These are phyloP conservation scores for Saimiri boliviensis DNA, from an alignment of 2,113 vertebrate species.

Conservation along the genomic window DNA sequence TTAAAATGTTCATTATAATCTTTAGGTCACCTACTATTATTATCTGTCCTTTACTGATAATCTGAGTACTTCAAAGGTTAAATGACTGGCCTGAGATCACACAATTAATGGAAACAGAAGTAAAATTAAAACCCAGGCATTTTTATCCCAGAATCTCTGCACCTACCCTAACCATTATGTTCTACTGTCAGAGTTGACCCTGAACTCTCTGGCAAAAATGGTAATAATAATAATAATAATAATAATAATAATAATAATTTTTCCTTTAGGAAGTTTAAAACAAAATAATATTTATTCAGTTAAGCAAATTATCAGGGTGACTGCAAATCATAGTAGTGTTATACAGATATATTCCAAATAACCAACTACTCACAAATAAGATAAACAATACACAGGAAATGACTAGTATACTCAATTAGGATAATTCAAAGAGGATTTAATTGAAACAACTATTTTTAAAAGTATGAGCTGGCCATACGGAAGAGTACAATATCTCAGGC, in stretches of 20 bases:
- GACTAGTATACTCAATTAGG: neutral
- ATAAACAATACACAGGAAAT: neutral
- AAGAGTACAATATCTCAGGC: neutral
- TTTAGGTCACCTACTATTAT: neutral
- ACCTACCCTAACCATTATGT: neutral
- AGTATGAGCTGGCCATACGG: neutral
- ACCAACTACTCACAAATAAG: neutral
- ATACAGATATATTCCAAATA: neutral
- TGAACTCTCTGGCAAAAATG: neutral
- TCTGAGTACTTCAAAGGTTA: neutral
- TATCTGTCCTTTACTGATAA: neutral
- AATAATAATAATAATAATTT: neutral
- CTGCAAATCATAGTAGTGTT: neutral
- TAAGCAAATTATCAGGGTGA: neutral
- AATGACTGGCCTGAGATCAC: neutral
- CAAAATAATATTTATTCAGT: neutral
- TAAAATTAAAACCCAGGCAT: neutral
- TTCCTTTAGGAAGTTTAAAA: neutral
- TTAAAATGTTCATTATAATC: neutral
- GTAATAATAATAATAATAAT: no score
- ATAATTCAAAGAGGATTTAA: neutral
- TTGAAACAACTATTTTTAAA: neutral
- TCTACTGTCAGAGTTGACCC: neutral
- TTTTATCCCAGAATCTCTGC: neutral
- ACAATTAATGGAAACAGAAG: neutral